A percentile compares a stretch with the other conserved stretches of the same genome.
These are phyloP conservation scores for Coelopa pilipes DNA, from an alignment of 2,888 invertebrate genomes.

Conservation along the genomic window DNA sequence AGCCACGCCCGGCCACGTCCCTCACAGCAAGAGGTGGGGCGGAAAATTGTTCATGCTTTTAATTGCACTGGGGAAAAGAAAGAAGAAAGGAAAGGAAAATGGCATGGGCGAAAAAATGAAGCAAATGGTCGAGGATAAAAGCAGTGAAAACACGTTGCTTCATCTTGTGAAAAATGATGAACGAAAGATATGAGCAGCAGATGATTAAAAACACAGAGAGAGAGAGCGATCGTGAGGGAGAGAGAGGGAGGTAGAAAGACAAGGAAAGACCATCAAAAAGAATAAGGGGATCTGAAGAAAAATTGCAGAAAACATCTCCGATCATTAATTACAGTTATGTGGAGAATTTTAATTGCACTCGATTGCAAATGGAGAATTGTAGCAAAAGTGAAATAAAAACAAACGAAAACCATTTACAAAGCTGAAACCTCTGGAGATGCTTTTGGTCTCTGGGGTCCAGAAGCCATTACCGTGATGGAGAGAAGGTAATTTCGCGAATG, in stretches of 20 bases:
- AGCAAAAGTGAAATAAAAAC: background rate
- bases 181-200: constrained; percentile 7
- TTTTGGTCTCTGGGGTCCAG: too few relatives aligned
- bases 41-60: constrained; percentile 43
- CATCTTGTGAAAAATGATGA: background rate
- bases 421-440: too few relatives aligned
- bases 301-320: background rate
- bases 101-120: constrained; percentile 11
- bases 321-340: constrained; percentile 12
- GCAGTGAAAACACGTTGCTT: constrained; percentile 1
- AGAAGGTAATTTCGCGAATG: too few relatives aligned
- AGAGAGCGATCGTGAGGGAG: too few relatives aligned
- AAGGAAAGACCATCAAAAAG: background rate
- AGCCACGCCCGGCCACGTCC: background rate
- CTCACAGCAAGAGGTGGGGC: constrained; percentile 50
- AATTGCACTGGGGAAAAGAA: constrained; percentile 56
- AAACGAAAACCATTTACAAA: too few relatives aligned
- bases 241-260: background rate
- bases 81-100: constrained; percentile 33
- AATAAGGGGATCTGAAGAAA: background rate
- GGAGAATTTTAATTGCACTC: constrained; percentile 3
- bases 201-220: constrained; percentile 12
- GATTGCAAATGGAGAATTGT: background rate
- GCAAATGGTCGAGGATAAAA: background rate
- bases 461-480: too few relatives aligned